These are phyloP conservation scores for Dione vanillae DNA, from an alignment of 2,888 invertebrate species.

Conservation along the genomic window DNA sequence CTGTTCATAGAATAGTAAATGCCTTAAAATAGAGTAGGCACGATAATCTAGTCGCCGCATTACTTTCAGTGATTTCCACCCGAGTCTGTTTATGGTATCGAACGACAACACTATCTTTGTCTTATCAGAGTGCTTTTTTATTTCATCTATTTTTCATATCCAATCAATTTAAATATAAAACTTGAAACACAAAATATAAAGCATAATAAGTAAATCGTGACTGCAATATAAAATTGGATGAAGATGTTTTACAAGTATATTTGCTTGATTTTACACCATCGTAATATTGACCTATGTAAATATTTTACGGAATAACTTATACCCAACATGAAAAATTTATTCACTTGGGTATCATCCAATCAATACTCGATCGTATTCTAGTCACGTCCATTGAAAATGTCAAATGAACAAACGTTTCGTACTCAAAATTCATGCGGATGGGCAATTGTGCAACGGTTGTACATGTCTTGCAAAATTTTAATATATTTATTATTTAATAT, in stretches of 20 bases:
- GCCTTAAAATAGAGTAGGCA: too few relatives aligned
- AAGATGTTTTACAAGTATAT: not conserved
- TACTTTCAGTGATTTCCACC: too few relatives aligned
- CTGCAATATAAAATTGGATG: not conserved
- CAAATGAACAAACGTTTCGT: constrained; percentile 22
- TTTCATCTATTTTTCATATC: too few relatives aligned
- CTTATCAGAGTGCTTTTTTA: too few relatives aligned
- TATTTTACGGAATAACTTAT: constrained; percentile 14
- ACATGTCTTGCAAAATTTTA: constrained; percentile 3
- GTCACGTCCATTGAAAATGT: constrained; percentile 21
- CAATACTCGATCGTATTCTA: constrained; percentile 10
- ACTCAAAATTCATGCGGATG: constrained; percentile 17
- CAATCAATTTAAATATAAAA: too few relatives aligned
- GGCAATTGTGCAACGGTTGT: constrained; percentile 6
- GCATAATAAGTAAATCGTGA: not conserved
- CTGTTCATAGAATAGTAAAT: too few relatives aligned
- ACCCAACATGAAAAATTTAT: constrained; percentile 10
- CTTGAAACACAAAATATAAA: too few relatives aligned
- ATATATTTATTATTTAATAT: not conserved
- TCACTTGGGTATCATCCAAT: not conserved
- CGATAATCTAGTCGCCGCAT: too few relatives aligned
- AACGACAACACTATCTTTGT: too few relatives aligned
- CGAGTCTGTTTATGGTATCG: too few relatives aligned
- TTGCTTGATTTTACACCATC: not conserved
- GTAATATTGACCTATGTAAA: constrained; percentile 5